Evolutionary conservation across 53 echinoderm and acorn worm genomes (phyloP), one percentile per base, ranked within the genome.

Genomic region (Patiria pectinifera): DNA sequence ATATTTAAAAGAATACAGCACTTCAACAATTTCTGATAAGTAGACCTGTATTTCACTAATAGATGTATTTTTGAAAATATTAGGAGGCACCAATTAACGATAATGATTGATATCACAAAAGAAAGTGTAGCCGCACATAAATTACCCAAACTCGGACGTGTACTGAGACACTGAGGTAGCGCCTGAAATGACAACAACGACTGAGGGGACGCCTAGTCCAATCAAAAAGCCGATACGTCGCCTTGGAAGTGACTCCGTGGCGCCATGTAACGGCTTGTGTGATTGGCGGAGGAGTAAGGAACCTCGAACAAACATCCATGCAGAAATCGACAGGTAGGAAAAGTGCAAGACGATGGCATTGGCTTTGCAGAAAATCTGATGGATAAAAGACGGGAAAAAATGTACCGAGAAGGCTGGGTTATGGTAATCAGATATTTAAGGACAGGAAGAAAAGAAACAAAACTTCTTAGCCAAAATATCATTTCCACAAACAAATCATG

Each of bases 261-360:
- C 82, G 23, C 2, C n/a, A 16, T 82, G 82, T 82, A 82, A 59
- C 82, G 82, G 82, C 82, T 82, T 59, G 59, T 82, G 59, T 82
- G 82, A 82, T 82, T 82, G 82, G 82, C 45, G 59, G 59, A 59
- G 59, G 23, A 82, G 59, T 23, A 35, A 15, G 11, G 53, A 53
- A 16, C 26, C 82, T 2, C 59, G 53, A 11, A 44, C 21, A 59
- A 82, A 24, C 82, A 82, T 53, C 82, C 82, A 82, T 6, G 82
- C 49, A 4, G 59, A 82, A 59, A 59, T 58, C 7, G 82, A 82
- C 24, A 58, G 19, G 82, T 82, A 82, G 82, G 59, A 24, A 19
- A 82, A n/a, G 24, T 82, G 82, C n/a, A 82, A 6, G 82, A 22
- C 13, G 59, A 82, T 44, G 82, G n/a, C 23, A 24, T 82, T 82